A percentile compares a stretch with the other conserved stretches of the same genome.
Conservation (phyloP, 2,888 invertebrate species). For the Tridacna crocea region DNA sequence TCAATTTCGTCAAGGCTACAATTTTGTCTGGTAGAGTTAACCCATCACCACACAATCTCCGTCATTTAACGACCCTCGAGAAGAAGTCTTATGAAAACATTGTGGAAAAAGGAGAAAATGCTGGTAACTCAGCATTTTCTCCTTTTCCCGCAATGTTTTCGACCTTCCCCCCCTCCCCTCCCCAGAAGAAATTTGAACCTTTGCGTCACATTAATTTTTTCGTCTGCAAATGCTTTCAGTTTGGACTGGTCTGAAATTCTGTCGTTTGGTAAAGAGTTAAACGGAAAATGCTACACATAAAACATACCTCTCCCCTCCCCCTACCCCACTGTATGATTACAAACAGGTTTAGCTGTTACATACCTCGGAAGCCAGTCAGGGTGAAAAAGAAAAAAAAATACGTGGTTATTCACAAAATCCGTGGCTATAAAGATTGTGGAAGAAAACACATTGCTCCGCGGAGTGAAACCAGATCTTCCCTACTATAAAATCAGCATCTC, state of each 20-base stretch:
- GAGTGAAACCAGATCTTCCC: slow-evolving; percentile 33
- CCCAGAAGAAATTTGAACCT: too few species aligned
- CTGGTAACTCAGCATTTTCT: neutral
- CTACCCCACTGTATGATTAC: neutral
- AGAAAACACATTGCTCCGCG: slow-evolving; percentile 29
- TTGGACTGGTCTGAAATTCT: too few species aligned
- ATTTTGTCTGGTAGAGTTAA: too few species aligned
- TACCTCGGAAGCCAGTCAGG: slow-evolving; percentile 16
- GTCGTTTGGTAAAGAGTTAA: neutral
- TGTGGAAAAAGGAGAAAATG: neutral
- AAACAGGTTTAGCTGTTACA: slow-evolving; percentile 12
- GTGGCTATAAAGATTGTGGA: neutral
- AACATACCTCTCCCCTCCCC: too few species aligned
- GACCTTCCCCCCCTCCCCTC: too few species aligned
- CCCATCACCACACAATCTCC: too few species aligned
- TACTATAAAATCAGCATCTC: slow-evolving; percentile 19
- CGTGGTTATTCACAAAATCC: neutral
- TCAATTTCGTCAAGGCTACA: too few species aligned
- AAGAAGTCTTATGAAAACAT: too few species aligned
- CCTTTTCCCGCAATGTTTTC: neutral
- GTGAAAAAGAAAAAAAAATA: neutral
- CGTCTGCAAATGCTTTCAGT: too few species aligned
- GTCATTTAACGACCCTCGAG: too few species aligned
- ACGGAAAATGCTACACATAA: neutral
- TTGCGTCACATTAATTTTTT: neutral